Base-by-base conservation (phyloP, 2,113 vertebrate genomes). In the Dipodomys stephensi region DNA sequence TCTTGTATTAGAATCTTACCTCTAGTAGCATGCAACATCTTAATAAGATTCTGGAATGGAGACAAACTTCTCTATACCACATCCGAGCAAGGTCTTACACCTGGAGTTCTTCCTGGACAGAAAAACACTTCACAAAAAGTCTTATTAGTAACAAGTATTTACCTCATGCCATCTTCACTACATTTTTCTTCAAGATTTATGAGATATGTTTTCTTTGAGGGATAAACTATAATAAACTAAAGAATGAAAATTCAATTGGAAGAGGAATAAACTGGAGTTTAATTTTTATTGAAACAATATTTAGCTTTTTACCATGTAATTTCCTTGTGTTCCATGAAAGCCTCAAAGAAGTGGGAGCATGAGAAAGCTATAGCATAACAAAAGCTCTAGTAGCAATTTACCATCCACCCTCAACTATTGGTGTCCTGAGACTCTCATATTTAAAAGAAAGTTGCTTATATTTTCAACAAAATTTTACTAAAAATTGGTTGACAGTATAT, bases 1-100 rank as follows among this genome's bases (percentile, higher is more conserved):
- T 68, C 35, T 25, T 88, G 6, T 82, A 30, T 95, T 28, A 78
- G 46, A 82, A 7, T 53, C 13, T 76, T 87, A 32, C 49, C 22
- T 72, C 10, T 80, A 67, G 18, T 89, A 44, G 68, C 35, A 87
- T 95, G 85, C 92, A 86, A 92, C 27, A 90, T 79, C 57, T 95
- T 92, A 64, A 28, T 88, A 88, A 92, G 16, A 16, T 82, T 86
- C 27, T 83, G 71, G 49, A 93, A 86, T 27, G 89, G 15, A 67
- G 5, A 9, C 35, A 87, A 4, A 67, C 27, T 83, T 25, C 39
- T 72, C 53, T 90, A 22, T 0, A 77, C 7, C n/a, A 81, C 60
- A 87, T 19, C 18, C 9, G 65, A 88, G 22, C 30, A 69, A 80
- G 11, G 25, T 16, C 27, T 62, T 39, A 72, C 13, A 46, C 1